Base-by-base conservation (phyloP, 2,888 invertebrate species). In the Microlaimidae sp. region DNA sequence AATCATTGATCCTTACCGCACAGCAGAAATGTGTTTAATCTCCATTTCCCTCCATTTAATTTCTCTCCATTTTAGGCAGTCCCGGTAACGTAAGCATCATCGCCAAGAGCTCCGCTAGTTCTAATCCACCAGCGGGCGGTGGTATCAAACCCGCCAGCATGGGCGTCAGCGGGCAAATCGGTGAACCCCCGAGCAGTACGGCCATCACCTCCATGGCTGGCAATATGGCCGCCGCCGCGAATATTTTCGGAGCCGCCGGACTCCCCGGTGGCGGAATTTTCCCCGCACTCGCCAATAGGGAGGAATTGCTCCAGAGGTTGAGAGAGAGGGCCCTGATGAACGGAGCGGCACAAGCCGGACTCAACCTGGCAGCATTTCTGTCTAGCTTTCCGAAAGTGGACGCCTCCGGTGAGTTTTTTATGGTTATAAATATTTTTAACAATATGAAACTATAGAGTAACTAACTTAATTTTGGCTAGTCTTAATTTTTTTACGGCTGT, bases 71-170 rank as follows among this genome's bases (percentile, higher is more conserved):
- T n/a, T n/a, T n/a, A n/a, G 26, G 27, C 28, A 54, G 53, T 45
- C 54, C 54, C 25, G 54, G 54, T 24, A 54, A 54, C 26, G 54
- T 54, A 19, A 54, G 28, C 24, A 54, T 54, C 32, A 54, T 54
- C 29, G 54, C 54, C 43, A 54, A 54, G 46, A 51, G 51, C 41
- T 25, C 52, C 32, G 23, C 54, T 25, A 54, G 52, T 21, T 24
- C 52, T 23, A 23, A 17, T n/a, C 24, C 42, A 17, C 43, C 43
- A 5, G 5, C 5, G 5, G 32, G 32, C 7, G 32, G 32, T 13
- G 32, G 32, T 32, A 32, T 32, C 32, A 32, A 32, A 32, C 32
- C 32, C 10, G 32, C 32, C 10, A 17, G 10, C 17, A 13, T 17
- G 7, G 10, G 17, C 10, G 32, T 32, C 17, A 7, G 17, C 10